A percentile compares a stretch with the other conserved stretches of the same genome.
Evolutionary conservation across 2,888 invertebrate genomes (phyloP).

Genomic region (Lycaena phlaeas): DNA sequence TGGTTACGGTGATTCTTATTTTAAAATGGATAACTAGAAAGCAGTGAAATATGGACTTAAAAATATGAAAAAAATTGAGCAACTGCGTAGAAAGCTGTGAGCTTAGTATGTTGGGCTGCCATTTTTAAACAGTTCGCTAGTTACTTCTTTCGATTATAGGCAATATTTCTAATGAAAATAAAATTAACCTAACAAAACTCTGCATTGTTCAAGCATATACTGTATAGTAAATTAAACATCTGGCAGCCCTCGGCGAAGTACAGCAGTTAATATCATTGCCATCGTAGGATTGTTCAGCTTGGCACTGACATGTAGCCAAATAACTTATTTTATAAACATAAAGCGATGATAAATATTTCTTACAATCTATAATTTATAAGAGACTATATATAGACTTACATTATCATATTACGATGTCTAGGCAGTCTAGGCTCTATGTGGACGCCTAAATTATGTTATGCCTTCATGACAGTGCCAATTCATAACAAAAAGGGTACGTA

Average conservation of each 20-base stretch:
- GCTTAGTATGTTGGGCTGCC: slow-evolving; percentile 55
- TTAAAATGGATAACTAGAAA: slow-evolving; percentile 53
- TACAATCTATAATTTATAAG: slow-evolving; percentile 25
- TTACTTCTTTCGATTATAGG: not conserved
- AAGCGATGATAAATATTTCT: slow-evolving; percentile 23
- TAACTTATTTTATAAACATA: slow-evolving; percentile 6
- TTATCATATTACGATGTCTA: slow-evolving; percentile 18
- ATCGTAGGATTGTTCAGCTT: slow-evolving; percentile 29
- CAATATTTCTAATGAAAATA: not conserved
- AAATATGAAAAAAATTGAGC: slow-evolving; percentile 54
- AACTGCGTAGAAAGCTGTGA: slow-evolving; percentile 68
- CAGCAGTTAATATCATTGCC: slow-evolving; percentile 31
- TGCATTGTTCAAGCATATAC: not conserved
- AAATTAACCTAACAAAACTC: not conserved
- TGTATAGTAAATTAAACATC: slow-evolving; percentile 1
- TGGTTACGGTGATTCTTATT: slow-evolving; percentile 35
- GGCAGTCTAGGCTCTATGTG: slow-evolving; percentile 22
- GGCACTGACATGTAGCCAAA: slow-evolving; percentile 29
- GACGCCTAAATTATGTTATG: slow-evolving; percentile 18
- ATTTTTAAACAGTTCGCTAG: slow-evolving; percentile 17
- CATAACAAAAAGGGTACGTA: slow-evolving; percentile 20
- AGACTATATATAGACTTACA: slow-evolving; percentile 22
- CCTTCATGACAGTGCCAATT: slow-evolving; percentile 24
- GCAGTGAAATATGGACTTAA: slow-evolving; percentile 51
- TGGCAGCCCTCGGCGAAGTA: slow-evolving; percentile 48